Base-by-base conservation (phyloP, 2,113 vertebrate genomes). In the Tragulus kanchil region DNA sequence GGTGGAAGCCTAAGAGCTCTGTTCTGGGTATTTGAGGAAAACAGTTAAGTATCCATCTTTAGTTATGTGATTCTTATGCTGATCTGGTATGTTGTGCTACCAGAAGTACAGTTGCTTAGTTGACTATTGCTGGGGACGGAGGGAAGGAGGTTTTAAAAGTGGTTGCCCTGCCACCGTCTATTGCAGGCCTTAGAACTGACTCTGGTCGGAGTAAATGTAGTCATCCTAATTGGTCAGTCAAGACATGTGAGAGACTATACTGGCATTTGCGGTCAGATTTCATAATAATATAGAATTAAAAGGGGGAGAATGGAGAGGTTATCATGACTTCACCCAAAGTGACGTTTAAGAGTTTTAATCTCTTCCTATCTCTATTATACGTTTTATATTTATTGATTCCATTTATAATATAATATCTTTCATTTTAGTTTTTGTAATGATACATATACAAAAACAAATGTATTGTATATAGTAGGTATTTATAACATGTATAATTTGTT, bases 401-500 rank as follows among this genome's bases (percentile, higher is more conserved):
- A 8, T 84, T 89, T 97, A 26, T 11, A 75, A 48, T 71, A 58
- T 5, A 62, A 48, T 36, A 36, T 45, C 64, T 92, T 71, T 82
- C 90, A 54, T 6, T 82, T 85, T 92, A 77, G 10, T 56, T 82
- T 94, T 15, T 89, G 12, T 92, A 93, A 71, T 91, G n/a, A 11
- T 67, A 4, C 62, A 14, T 50, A 82, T 31, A 61, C 5, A 89
- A 81, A 94, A 84, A 5, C 13, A 95, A 59, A 78, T 87, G 54
- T 48, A 67, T 10, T 85, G 31, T 90, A n/a, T 84, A 69, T 0
- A 48, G 8, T 58, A 67, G 36, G 1, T 77, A 96, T 82, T 8
- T 3, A 90, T 90, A 88, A 86, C 85, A 94, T 91, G 88, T 92
- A 65, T 92, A 28, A 36, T 87, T 42, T 93, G 9, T 92, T 10